Evolutionary conservation across 1,140 invertebrate genomes (phyloP).

Genomic region (Pseudomyrmex sp.): DNA sequence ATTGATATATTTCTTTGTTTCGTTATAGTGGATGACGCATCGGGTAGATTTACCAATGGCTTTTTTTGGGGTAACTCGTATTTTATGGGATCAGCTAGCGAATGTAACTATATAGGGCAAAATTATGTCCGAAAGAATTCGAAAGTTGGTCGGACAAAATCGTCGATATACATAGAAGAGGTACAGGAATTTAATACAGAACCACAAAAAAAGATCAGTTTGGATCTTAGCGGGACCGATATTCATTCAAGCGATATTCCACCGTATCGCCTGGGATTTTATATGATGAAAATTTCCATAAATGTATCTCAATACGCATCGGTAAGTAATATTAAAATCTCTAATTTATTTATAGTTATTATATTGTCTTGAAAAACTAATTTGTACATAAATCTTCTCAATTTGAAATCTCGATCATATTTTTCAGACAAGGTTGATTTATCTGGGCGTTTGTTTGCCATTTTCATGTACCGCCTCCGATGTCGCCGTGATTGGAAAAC

Average conservation of each 20-base stretch:
- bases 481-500: conserved; percentile 86
- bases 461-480: conserved; percentile 88
- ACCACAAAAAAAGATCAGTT: conserved; percentile 73
- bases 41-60: conserved; percentile 91
- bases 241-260: conserved; percentile 75
- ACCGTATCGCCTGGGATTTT: conserved; percentile 87
- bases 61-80: conserved; percentile 94
- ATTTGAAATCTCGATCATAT: background rate
- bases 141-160: conserved; percentile 65
- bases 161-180: conserved; percentile 74
- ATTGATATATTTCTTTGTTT: conserved; percentile 67
- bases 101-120: conserved; percentile 89
- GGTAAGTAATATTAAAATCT: conserved; percentile 78
- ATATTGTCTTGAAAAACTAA: background rate
- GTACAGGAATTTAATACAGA: conserved; percentile 78
- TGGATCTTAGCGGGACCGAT: conserved; percentile 67
- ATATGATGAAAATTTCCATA: conserved; percentile 86
- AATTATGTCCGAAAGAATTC: conserved; percentile 72
- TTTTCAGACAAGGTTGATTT: conserved; percentile 84
- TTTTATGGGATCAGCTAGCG: conserved; percentile 91
- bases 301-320: conserved; percentile 82
- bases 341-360: background rate
- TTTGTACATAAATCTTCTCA: background rate
- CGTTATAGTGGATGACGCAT: conserved; percentile 91
- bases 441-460: conserved; percentile 91